A percentile compares a stretch with the other conserved stretches of the same genome.
phyloP scores from a whole-genome alignment of 2,888 invertebrate genomes.

The Patella caerulea region DNA sequence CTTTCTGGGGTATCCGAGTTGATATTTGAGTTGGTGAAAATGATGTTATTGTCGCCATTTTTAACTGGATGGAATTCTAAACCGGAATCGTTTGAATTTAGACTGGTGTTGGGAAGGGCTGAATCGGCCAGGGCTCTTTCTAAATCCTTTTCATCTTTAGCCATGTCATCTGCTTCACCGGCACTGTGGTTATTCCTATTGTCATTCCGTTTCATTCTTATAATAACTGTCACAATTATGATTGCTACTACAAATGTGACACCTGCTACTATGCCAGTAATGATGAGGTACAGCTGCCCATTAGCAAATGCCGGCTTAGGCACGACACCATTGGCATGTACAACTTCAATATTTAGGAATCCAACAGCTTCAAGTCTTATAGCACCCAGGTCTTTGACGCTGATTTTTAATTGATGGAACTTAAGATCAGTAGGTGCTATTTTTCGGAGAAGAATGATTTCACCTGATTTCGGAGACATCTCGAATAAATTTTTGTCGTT shows the following conservation, averaged over 20 bases:
- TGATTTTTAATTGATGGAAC: slow-evolving; percentile 85
- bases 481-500: neutral
- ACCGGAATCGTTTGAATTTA: neutral
- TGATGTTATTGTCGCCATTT: neutral
- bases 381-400: slow-evolving; percentile 91
- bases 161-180: slow-evolving; percentile 24
- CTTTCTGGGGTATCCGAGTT: neutral
- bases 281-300: slow-evolving; percentile 40
- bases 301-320: slow-evolving; percentile 14
- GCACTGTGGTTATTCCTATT: slow-evolving; percentile 14
- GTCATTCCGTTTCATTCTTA: slow-evolving; percentile 57
- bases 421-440: slow-evolving; percentile 85
- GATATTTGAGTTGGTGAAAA: neutral
- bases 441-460: neutral
- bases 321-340: slow-evolving; percentile 35
- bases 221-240: slow-evolving; percentile 61
- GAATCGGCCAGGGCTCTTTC: neutral
- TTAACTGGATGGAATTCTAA: slow-evolving; percentile 3
- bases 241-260: slow-evolving; percentile 57
- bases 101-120: neutral
- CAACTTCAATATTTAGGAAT: slow-evolving; percentile 32
- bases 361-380: slow-evolving; percentile 74
- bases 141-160: slow-evolving; percentile 38
- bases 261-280: slow-evolving; percentile 57
- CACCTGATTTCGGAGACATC: neutral